Percentiles rank a stretch among this genome's conserved stretches.
Evolutionary conservation across 23 tunicate species (phyloP).

Genomic region (Phallusia fumigata): DNA sequence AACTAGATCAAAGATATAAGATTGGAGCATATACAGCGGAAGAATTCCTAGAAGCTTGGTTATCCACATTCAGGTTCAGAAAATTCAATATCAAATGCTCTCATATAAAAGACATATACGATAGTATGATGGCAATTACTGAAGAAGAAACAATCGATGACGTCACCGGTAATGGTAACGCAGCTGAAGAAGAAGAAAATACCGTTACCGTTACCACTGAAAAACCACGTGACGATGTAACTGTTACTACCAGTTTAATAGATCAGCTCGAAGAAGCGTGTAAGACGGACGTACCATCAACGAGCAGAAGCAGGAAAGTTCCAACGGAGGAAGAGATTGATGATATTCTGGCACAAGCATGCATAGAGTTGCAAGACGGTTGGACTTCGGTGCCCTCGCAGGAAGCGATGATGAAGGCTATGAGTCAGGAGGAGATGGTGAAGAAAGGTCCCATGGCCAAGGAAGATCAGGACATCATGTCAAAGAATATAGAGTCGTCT

Average conservation of each 20-base stretch:
- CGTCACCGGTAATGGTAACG: conserved; percentile 4
- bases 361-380: conserved; percentile 11
- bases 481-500: neutral
- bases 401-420: neutral
- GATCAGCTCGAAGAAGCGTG: neutral
- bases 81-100: conserved; percentile 3
- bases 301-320: neutral
- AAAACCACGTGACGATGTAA: no score
- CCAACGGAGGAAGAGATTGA: neutral
- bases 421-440: neutral
- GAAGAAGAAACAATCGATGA: neutral
- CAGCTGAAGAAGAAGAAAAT: neutral
- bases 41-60: neutral
- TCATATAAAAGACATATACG: conserved; percentile 5
- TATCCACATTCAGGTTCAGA: neutral
- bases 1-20: neutral
- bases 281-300: neutral
- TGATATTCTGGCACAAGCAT: neutral
- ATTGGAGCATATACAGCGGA: conserved; percentile 22
- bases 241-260: conserved; percentile 5
- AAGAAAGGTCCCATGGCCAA: no score
- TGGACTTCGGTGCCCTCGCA: neutral
- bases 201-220: neutral
- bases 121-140: neutral
- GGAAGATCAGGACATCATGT: neutral